Conservation (phyloP, 2,888 invertebrate species). For the Mythimna lalbum region DNA sequence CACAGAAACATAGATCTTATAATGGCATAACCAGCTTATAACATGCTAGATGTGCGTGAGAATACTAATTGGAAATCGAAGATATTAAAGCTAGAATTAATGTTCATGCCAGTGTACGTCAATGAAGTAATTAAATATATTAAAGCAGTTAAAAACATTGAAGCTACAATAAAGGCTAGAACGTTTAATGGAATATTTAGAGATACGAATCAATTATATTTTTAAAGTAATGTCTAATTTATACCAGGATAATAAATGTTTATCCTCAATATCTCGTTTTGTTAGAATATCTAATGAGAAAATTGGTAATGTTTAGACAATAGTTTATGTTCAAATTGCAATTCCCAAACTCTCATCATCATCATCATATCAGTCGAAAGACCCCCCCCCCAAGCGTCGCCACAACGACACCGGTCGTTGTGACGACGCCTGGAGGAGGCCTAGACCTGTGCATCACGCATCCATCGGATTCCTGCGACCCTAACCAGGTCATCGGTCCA, state of each 20-base stretch:
- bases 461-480: too few species aligned
- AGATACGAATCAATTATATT: not conserved
- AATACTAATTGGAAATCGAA: conserved; percentile 22
- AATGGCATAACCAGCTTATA: not conserved
- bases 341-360: too few species aligned
- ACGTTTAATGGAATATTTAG: not conserved
- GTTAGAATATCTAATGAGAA: not conserved
- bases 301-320: too few species aligned
- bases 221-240: not conserved
- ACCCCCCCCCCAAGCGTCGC: too few species aligned
- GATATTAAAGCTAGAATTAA: conserved; percentile 14
- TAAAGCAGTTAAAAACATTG: conserved; percentile 1
- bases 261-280: conserved; percentile 25
- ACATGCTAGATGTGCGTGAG: conserved; percentile 14
- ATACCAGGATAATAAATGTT: conserved; percentile 21
- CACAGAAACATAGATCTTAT: not conserved
- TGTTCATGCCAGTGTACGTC: not conserved
- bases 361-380: too few species aligned
- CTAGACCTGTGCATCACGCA: too few species aligned
- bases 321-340: not conserved
- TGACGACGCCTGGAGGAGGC: too few species aligned
- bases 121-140: conserved; percentile 8
- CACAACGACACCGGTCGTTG: too few species aligned
- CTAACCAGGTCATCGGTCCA: too few species aligned
- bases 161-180: too few species aligned